Conservation (phyloP, 2,888 invertebrate species). For the Cataglyphis livida region DNA sequence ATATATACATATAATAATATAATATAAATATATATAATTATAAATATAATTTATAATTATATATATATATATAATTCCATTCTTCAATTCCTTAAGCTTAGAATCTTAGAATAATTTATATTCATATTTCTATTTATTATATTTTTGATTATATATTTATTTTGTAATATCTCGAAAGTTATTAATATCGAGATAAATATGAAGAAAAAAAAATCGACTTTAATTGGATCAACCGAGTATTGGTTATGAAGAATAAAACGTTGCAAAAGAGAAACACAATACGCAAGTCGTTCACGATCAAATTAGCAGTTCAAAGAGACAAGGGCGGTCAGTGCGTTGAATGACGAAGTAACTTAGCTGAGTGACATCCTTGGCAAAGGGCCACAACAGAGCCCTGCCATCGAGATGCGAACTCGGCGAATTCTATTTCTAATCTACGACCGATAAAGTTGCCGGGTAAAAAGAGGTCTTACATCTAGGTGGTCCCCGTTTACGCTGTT, state of each 20-base stretch:
- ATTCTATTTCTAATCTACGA: slow-evolving; percentile 67
- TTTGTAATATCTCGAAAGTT: neutral
- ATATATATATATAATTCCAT: neutral
- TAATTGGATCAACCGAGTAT: neutral
- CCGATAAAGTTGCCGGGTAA: slow-evolving; percentile 55
- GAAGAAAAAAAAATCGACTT: neutral
- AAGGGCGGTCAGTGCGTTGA: slow-evolving; percentile 66
- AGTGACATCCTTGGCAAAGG: slow-evolving; percentile 81
- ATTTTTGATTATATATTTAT: no score
- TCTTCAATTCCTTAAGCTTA: neutral
- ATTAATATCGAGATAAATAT: neutral
- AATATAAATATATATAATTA: no score
- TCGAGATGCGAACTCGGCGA: slow-evolving; percentile 68
- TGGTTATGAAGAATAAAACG: neutral
- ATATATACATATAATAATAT: no score
- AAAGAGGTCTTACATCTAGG: slow-evolving; percentile 40
- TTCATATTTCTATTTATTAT: no score
- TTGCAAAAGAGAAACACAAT: neutral
- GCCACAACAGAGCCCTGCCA: slow-evolving; percentile 72
- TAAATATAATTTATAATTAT: no score
- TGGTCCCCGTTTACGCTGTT: slow-evolving; percentile 32
- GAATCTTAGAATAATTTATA: neutral
- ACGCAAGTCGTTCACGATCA: slow-evolving; percentile 17
- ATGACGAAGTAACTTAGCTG: slow-evolving; percentile 72
- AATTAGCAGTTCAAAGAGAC: slow-evolving; percentile 61